Evolutionary conservation across 1,140 invertebrate genomes (phyloP).

Genomic region (Cyrtorhinus lividipennis): DNA sequence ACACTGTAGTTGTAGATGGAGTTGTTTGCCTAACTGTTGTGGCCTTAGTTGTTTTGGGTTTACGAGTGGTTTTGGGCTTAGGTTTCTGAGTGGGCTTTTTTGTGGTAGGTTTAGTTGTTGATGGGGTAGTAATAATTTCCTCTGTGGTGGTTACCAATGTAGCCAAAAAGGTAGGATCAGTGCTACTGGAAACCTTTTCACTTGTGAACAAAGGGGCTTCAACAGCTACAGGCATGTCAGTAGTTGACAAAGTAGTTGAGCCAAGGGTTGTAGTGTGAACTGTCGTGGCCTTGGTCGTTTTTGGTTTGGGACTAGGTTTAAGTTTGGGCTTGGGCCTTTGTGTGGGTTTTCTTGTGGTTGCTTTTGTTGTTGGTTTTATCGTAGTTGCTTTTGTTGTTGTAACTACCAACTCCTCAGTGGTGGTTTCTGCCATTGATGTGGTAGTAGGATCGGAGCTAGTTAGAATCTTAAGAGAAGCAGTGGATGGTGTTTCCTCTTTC

Average conservation of each 20-base stretch:
- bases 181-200: too few species aligned
- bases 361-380: constrained; percentile 4
- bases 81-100: constrained; percentile 12
- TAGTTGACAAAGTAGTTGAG: too few species aligned
- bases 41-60: background rate
- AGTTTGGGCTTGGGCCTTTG: constrained; percentile 12
- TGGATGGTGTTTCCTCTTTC: too few species aligned
- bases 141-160: background rate
- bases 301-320: constrained; percentile 14
- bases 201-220: too few species aligned
- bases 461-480: too few species aligned
- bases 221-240: too few species aligned
- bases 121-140: constrained; percentile 12
- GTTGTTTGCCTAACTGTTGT: constrained; percentile 5
- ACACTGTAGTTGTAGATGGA: too few species aligned
- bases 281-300: constrained; percentile 11
- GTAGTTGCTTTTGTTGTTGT: constrained; percentile 15
- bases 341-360: constrained; percentile 14
- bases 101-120: constrained; percentile 6
- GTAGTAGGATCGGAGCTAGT: background rate
- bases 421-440: background rate
- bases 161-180: background rate
- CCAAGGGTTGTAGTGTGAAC: too few species aligned
- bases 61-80: constrained; percentile 13
- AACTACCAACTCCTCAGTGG: background rate